Conservation (phyloP, 2,113 vertebrate genomes). For the Oryzias celebensis region DNA sequence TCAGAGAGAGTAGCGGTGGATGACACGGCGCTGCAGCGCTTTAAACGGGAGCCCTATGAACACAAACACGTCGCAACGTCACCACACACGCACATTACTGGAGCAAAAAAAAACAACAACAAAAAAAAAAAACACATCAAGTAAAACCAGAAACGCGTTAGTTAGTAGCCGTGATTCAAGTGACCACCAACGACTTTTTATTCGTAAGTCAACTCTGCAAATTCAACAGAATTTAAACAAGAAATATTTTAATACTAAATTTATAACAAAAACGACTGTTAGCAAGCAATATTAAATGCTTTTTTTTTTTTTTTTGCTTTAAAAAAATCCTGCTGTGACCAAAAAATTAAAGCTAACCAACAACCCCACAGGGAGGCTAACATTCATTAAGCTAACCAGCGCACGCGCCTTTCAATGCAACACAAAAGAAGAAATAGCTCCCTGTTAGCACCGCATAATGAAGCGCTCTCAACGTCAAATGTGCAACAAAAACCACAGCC, state of each 20-base stretch:
- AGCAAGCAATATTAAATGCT: neutral
- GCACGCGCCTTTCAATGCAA: neutral
- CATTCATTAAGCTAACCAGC: neutral
- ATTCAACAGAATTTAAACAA: too few species aligned
- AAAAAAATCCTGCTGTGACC: neutral
- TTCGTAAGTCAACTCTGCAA: too few species aligned
- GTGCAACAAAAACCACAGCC: too few species aligned
- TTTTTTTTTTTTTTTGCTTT: neutral
- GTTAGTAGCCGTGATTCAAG: too few species aligned
- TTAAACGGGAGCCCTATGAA: conserved; percentile 76
- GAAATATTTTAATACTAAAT: too few species aligned
- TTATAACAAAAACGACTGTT: too few species aligned
- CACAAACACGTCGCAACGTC: conserved; percentile 18
- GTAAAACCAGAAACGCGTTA: neutral
- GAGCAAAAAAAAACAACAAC: neutral
- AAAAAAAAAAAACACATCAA: neutral
- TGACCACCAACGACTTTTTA: too few species aligned
- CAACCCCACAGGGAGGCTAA: conserved; percentile 11
- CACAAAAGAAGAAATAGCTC: neutral
- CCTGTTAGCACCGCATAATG: neutral
- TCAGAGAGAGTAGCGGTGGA: conserved; percentile 62
- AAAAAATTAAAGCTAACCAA: neutral
- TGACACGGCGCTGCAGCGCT: conserved; percentile 69
- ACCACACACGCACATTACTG: conserved; percentile 1
- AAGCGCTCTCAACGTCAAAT: neutral